Evolutionary conservation across 2,888 invertebrate species (phyloP).

Genomic region (Mimachlamys varia): DNA sequence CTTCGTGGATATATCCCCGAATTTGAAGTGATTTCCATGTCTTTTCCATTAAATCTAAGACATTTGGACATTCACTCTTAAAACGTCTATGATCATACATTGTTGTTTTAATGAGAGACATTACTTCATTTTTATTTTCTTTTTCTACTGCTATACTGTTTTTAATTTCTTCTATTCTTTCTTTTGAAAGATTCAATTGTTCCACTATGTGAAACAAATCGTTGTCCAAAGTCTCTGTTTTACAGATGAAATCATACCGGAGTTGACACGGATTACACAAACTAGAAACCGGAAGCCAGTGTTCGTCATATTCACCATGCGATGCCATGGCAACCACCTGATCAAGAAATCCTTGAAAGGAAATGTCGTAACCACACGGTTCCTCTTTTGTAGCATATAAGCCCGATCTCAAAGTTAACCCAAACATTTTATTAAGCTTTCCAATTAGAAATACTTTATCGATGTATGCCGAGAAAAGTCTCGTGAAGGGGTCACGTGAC

Average conservation of each 20-base stretch:
- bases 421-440: not conserved
- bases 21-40: conserved; percentile 14
- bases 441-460: not conserved
- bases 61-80: not conserved
- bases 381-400: not conserved
- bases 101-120: not conserved
- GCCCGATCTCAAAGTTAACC: not conserved
- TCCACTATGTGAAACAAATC: not conserved
- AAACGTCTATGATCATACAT: conserved; percentile 13
- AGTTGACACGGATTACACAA: not conserved
- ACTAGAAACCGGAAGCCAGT: not conserved
- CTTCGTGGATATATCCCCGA: not conserved
- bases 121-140: conserved; percentile 17
- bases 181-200: not conserved
- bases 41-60: not conserved
- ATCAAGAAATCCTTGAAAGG: conserved; percentile 10
- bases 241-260: not conserved
- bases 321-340: conserved; percentile 3
- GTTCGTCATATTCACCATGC: not conserved
- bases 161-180: not conserved
- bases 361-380: not conserved
- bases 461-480: conserved; percentile 6
- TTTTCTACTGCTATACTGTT: not conserved
- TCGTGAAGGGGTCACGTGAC: not conserved
- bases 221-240: not conserved